Evolutionary conservation across 2,888 invertebrate genomes (phyloP).

Genomic region (Diplolepis rosae): DNA sequence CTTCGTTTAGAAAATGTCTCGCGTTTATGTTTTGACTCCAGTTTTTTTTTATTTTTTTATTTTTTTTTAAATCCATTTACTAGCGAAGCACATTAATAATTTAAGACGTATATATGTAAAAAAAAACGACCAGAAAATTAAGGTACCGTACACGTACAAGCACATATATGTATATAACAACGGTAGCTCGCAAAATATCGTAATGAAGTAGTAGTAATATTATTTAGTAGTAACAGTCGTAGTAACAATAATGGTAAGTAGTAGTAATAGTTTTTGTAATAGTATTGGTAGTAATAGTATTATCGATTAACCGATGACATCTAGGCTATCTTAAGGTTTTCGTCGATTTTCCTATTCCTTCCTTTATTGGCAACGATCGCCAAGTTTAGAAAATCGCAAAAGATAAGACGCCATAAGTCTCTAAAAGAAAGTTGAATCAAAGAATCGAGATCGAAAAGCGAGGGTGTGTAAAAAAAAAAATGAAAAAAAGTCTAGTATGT

Average conservation of each 20-base stretch:
- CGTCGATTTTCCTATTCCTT: slow-evolving; percentile 3
- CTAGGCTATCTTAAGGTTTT: slow-evolving; percentile 25
- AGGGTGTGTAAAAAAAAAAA: background rate
- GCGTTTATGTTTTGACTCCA: slow-evolving; percentile 10
- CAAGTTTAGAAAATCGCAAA: background rate
- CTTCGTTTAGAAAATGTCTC: slow-evolving; percentile 29
- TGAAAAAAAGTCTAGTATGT: background rate
- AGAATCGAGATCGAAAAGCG: background rate
- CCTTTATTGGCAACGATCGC: background rate
- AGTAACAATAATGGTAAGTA: slow-evolving; percentile 45
- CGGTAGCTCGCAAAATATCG: slow-evolving; percentile 31
- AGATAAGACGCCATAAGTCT: background rate
- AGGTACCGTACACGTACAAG: slow-evolving; percentile 29
- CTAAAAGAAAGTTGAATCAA: background rate
- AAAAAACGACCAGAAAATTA: slow-evolving; percentile 31
- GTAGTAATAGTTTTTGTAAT: slow-evolving; percentile 38
- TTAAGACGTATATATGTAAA: slow-evolving; percentile 33
- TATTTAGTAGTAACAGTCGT: slow-evolving; percentile 41
- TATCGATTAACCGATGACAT: slow-evolving; percentile 41
- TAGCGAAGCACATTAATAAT: slow-evolving; percentile 36
- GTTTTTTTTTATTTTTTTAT: slow-evolving; percentile 32
- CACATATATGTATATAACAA: slow-evolving; percentile 29
- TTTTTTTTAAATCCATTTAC: slow-evolving; percentile 37
- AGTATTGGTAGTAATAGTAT: slow-evolving; percentile 38
- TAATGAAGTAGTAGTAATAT: slow-evolving; percentile 36